Conservation (phyloP, 2,113 vertebrate species). For the Dicrurus megarhynchus region DNA sequence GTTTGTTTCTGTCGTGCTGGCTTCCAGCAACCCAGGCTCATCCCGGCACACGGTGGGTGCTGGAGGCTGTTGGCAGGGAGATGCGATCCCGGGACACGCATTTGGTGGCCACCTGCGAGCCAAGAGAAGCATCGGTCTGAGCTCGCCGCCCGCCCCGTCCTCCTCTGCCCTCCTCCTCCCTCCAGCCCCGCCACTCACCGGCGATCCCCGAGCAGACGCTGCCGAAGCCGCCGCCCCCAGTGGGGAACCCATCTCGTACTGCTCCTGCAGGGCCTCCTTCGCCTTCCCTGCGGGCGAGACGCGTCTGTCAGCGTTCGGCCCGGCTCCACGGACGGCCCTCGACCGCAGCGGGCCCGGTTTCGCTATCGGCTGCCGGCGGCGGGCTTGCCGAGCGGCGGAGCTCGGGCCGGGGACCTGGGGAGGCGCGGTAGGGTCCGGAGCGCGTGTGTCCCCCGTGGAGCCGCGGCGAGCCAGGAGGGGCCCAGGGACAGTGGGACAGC, state of each 20-base stretch:
- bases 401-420: neutral
- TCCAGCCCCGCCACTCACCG: neutral
- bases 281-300: neutral
- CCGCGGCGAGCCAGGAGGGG: neutral
- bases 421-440: too few species aligned
- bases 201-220: neutral
- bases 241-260: rapidly evolving
- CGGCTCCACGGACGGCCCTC: neutral
- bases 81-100: too few species aligned
- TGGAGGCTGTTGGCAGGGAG: neutral
- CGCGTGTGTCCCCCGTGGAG: neutral
- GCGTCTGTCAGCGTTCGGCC: neutral
- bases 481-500: neutral
- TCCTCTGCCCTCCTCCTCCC: too few species aligned
- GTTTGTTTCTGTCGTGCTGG: neutral
- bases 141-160: neutral
- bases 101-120: neutral
- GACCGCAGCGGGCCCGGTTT: neutral
- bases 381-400: neutral
- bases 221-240: too few species aligned
- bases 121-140: neutral
- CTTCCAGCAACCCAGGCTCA: neutral
- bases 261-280: neutral
- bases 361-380: neutral
- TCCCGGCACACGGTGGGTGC: neutral